These are phyloP conservation scores for Limenitis camilla DNA, from an alignment of 2,888 invertebrate genomes.

Conservation along the genomic window DNA sequence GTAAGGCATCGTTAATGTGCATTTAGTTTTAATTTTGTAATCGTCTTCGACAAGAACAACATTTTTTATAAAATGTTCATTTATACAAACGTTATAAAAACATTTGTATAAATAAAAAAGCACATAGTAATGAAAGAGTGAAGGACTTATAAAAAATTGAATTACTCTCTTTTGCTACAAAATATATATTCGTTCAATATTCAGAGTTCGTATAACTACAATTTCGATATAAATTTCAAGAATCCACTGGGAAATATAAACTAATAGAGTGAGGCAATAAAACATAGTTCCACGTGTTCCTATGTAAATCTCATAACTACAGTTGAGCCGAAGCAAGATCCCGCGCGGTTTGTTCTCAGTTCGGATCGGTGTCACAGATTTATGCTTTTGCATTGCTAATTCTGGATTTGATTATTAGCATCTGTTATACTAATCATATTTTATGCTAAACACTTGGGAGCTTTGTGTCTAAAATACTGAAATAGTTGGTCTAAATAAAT, in stretches of 20 bases:
- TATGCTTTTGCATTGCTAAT: constrained; percentile 13
- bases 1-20: too few species aligned
- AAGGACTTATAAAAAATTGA: too few species aligned
- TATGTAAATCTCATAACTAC: constrained; percentile 61
- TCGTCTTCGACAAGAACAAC: too few species aligned
- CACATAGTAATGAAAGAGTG: too few species aligned
- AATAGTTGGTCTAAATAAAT: too few species aligned
- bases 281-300: constrained; percentile 59
- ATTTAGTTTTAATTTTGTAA: too few species aligned
- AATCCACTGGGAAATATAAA: constrained; percentile 59
- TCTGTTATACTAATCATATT: neutral
- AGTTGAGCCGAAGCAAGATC: constrained; percentile 34
- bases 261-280: constrained; percentile 52
- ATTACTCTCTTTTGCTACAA: neutral
- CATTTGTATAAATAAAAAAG: too few species aligned
- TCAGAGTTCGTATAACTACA: constrained; percentile 28
- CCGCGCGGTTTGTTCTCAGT: constrained; percentile 42
- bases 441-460: neutral
- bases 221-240: constrained; percentile 49
- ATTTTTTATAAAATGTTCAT: too few species aligned
- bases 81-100: too few species aligned
- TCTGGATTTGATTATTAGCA: constrained; percentile 5
- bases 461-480: neutral
- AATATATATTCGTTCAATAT: neutral
- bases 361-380: constrained; percentile 26